Conservation (phyloP, 1,140 invertebrate species). For the Papilio polyxenes region DNA sequence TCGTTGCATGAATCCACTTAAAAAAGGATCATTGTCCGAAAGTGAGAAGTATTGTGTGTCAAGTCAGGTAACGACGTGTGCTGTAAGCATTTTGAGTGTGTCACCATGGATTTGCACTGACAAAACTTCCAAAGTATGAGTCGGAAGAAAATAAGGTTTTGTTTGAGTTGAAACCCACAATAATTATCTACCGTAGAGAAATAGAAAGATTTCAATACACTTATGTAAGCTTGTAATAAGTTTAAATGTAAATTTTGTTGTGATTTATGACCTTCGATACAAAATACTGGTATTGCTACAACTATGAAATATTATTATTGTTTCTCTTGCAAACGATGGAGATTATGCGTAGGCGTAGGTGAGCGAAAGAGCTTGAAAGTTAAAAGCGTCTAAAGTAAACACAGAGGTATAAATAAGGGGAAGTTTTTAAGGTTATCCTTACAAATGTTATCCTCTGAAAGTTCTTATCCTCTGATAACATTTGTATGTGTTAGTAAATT, state of each 20-base stretch:
- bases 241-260: neutral
- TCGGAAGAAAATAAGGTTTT: neutral
- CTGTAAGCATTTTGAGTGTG: conserved; percentile 31
- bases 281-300: neutral
- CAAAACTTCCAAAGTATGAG: neutral
- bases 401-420: neutral
- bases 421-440: neutral
- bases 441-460: too few species aligned
- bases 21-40: conserved; percentile 43
- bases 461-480: too few species aligned
- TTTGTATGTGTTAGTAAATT: neutral
- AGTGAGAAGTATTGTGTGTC: conserved; percentile 41
- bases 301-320: neutral
- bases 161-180: neutral
- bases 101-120: neutral
- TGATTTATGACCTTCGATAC: neutral
- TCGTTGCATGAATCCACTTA: conserved; percentile 29
- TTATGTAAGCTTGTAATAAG: neutral
- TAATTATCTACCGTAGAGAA: neutral
- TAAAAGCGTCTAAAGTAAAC: neutral
- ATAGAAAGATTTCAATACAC: neutral
- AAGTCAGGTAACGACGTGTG: conserved; percentile 13
- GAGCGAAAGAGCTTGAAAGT: neutral
- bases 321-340: neutral
- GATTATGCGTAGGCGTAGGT: neutral